Percentiles rank a stretch among this genome's conserved stretches.
Evolutionary conservation across 2,888 invertebrate genomes (phyloP).

Genomic region (Leptopilina myrica): DNA sequence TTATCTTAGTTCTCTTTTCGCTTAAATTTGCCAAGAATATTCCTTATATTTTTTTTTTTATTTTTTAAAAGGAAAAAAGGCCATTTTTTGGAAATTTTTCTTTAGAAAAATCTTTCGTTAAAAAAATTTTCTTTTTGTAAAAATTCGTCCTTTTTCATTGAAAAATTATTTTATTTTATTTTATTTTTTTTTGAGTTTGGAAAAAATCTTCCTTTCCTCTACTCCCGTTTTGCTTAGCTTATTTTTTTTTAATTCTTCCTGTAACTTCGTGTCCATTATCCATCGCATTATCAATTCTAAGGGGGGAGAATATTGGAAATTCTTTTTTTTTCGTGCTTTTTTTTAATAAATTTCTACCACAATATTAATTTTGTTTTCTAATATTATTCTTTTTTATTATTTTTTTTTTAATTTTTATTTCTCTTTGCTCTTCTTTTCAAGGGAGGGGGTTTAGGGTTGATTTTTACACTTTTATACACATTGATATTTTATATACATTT

Average conservation of each 20-base stretch:
- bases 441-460: not conserved
- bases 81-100: too few species aligned
- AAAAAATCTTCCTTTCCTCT: constrained; percentile 38
- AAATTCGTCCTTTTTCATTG: constrained; percentile 11
- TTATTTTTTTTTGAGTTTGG: too few species aligned
- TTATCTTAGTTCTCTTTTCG: too few species aligned
- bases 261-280: not conserved
- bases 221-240: constrained; percentile 23
- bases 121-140: constrained; percentile 41
- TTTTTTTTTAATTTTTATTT: not conserved
- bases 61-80: too few species aligned
- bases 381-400: too few species aligned
- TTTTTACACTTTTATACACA: constrained; percentile 45
- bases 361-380: constrained; percentile 5
- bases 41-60: too few species aligned
- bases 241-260: constrained; percentile 1
- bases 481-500: constrained; percentile 43
- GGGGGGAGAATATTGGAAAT: not conserved
- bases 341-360: not conserved
- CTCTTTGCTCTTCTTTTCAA: constrained; percentile 30
- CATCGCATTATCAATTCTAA: constrained; percentile 5
- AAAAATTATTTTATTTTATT: not conserved
- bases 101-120: too few species aligned
- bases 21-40: too few species aligned
- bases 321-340: not conserved